These are phyloP conservation scores for Euwallacea fornicatus DNA, from an alignment of 1,140 invertebrate genomes.

Conservation along the genomic window DNA sequence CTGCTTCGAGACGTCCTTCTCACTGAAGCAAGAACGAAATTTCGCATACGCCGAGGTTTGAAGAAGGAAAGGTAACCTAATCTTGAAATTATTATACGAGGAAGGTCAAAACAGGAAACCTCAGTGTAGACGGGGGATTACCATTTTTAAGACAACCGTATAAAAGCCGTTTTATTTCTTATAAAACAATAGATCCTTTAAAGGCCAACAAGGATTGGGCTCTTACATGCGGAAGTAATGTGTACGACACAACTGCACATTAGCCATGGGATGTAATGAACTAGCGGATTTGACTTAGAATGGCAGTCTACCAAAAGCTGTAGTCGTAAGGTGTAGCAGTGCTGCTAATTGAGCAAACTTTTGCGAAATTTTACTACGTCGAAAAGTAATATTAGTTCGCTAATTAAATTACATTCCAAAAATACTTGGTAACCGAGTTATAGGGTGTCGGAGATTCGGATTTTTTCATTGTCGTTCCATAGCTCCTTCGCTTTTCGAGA, in stretches of 20 bases:
- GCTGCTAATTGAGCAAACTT: neutral
- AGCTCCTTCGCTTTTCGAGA: too few species aligned
- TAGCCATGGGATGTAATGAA: neutral
- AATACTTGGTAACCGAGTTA: too few species aligned
- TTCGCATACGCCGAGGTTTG: slow-evolving; percentile 10
- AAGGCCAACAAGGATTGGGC: slow-evolving; percentile 2
- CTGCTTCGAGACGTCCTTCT: slow-evolving; percentile 21
- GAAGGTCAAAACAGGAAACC: too few species aligned
- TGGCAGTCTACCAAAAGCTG: neutral
- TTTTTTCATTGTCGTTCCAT: too few species aligned
- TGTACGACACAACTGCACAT: neutral
- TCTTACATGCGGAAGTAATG: neutral
- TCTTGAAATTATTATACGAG: too few species aligned
- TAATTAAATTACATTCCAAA: too few species aligned
- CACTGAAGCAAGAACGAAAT: slow-evolving; percentile 19
- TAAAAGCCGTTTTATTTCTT: too few species aligned
- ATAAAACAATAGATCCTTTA: neutral
- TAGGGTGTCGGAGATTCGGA: too few species aligned
- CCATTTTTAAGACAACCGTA: too few species aligned
- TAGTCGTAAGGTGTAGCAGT: neutral
- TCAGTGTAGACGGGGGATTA: too few species aligned
- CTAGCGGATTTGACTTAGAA: neutral
- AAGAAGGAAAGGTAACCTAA: neutral
- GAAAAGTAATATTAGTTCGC: too few species aligned
- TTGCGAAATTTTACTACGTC: neutral